Evolutionary conservation across 2,113 vertebrate species (phyloP), one percentile per base, ranked within the genome.

Genomic region (Poeciliopsis turrubarensis): DNA sequence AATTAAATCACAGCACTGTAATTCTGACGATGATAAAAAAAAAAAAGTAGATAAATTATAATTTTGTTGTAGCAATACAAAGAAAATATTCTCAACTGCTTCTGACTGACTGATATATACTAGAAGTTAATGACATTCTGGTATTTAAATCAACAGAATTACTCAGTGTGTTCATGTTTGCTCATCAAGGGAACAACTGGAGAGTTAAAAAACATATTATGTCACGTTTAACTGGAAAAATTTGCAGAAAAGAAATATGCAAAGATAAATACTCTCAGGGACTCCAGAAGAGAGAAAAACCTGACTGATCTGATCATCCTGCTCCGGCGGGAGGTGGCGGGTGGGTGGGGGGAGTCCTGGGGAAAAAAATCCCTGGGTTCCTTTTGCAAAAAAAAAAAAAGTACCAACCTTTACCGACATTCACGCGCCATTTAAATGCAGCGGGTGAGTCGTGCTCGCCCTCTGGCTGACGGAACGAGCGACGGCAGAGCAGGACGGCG

Each of bases 401-500:
- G 54, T 41, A 71, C 65, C 64, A 75, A 82, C 83, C 87, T 80
- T 79, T 32, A 27, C 54, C 77, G 76, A 80, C 37, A 65, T 61
- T 71, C 78, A 66, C 60, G 72, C 75, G 32, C 15, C 54, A 87
- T 87, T 82, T 78, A 70, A 71, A 90, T 85, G 79, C 79, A 90
- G 81, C 31, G 41, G 60, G 65, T 15, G 75, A 65, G 72, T 70
- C 70, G 68, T 75, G 62, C 62, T 82, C 71, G 73, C 68, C 72
- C 77, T 70, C 73, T 66, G 70, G 76, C 81, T 87, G 84, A 87
- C 82, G 73, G 81, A 90, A 83, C 74, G 66, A 73, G 68, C 89
- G 88, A 90, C 84, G 82, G 88, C 77, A 87, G 32, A 72, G 83
- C 79, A 75, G 70, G 78, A 91, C 87, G 79, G 86, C 75, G 78